Evolutionary conservation across 2,797 vertebrate species (phyloP).

Genomic region (Adelosebastes latens): DNA sequence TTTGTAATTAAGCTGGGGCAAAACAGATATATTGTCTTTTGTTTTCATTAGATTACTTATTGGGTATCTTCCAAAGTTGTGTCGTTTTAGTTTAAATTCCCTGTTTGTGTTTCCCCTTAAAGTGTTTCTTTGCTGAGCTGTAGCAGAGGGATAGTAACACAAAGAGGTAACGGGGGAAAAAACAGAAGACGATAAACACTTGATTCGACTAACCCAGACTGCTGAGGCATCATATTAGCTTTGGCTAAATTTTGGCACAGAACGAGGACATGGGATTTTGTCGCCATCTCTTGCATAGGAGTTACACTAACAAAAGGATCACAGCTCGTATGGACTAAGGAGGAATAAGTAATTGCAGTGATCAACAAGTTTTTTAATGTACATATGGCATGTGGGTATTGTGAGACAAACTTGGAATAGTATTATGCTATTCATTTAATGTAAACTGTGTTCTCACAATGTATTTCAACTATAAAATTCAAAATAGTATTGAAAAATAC

Average conservation of each 20-base stretch:
- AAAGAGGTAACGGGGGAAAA: background rate
- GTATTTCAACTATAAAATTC: background rate
- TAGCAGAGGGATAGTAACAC: background rate
- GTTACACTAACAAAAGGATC: background rate
- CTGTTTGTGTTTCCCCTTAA: background rate
- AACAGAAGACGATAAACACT: background rate
- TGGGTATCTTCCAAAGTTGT: background rate
- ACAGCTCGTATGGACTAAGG: background rate
- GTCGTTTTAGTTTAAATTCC: background rate
- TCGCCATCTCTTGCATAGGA: background rate
- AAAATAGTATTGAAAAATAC: constrained; percentile 1
- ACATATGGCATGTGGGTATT: background rate
- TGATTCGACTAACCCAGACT: background rate
- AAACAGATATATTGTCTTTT: background rate
- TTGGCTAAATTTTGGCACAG: background rate
- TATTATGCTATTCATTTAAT: background rate
- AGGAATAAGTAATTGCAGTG: background rate
- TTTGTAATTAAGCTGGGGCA: constrained; percentile 13
- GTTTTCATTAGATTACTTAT: constrained; percentile 10
- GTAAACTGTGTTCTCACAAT: background rate
- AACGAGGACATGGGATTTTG: background rate
- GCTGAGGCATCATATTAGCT: background rate
- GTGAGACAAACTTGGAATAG: background rate
- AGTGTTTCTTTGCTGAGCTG: background rate
- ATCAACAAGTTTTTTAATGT: background rate